phyloP scores from a whole-genome alignment of 2,888 invertebrate species.

The Seladonia tumulorum region DNA sequence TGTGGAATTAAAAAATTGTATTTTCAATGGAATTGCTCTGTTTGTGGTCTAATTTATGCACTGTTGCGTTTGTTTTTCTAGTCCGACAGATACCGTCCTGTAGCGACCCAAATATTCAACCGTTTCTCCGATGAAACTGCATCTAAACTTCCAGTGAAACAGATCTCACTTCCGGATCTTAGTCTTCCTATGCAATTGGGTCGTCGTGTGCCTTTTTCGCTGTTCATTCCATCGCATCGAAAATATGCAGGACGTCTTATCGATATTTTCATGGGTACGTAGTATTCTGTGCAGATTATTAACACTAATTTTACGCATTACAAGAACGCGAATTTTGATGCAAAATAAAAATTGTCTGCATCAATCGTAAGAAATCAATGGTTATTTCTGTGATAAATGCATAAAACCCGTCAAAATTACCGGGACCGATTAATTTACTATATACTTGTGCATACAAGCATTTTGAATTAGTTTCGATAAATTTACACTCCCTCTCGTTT shows the following conservation, averaged over 20 bases:
- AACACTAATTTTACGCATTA: neutral
- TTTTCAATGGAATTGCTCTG: neutral
- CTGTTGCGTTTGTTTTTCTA: slow-evolving; percentile 67
- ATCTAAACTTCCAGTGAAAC: slow-evolving; percentile 86
- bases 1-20: neutral
- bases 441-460: too few species aligned
- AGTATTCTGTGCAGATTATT: neutral
- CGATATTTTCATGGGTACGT: slow-evolving; percentile 87
- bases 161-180: slow-evolving; percentile 88
- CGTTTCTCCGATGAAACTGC: slow-evolving; percentile 86
- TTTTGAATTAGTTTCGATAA: neutral
- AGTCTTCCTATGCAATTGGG: slow-evolving; percentile 87
- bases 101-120: slow-evolving; percentile 86
- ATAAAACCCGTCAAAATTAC: too few species aligned
- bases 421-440: too few species aligned
- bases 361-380: too few species aligned
- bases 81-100: slow-evolving; percentile 86
- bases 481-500: neutral
- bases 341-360: too few species aligned
- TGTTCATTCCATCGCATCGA: slow-evolving; percentile 90
- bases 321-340: too few species aligned
- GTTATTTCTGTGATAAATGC: too few species aligned
- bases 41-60: neutral
- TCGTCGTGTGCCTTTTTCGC: slow-evolving; percentile 89
- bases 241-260: slow-evolving; percentile 90